phyloP scores from a whole-genome alignment of 2,888 invertebrate genomes.

The Tetranychus truncatus region DNA sequence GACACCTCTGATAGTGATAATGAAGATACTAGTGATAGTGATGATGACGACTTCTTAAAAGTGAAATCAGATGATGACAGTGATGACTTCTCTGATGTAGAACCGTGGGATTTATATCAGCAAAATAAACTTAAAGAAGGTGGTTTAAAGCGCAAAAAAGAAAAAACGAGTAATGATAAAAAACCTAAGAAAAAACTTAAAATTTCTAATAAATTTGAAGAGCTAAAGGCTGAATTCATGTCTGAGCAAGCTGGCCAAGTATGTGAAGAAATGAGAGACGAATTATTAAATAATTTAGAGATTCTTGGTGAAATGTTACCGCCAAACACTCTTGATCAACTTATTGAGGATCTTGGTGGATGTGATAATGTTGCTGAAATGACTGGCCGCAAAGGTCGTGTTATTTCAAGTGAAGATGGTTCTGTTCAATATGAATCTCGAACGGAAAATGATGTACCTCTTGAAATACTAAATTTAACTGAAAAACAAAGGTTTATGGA shows the following conservation, averaged over 20 bases:
- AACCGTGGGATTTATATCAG: slow-evolving; percentile 32
- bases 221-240: slow-evolving; percentile 11
- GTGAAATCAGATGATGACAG: slow-evolving; percentile 37
- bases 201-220: slow-evolving; percentile 9
- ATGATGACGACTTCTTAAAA: slow-evolving; percentile 35
- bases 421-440: slow-evolving; percentile 82
- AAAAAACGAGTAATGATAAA: slow-evolving; percentile 10
- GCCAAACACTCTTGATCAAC: slow-evolving; percentile 90
- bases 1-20: slow-evolving; percentile 36
- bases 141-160: slow-evolving; percentile 13
- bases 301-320: slow-evolving; percentile 67
- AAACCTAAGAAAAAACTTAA: background rate
- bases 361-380: slow-evolving; percentile 97
- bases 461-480: slow-evolving; percentile 89
- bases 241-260: slow-evolving; percentile 22
- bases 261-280: slow-evolving; percentile 55
- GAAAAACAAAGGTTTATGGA: slow-evolving; percentile 77
- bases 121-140: slow-evolving; percentile 26
- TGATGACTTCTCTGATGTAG: slow-evolving; percentile 21
- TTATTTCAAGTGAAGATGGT: slow-evolving; percentile 68
- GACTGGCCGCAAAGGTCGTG: slow-evolving; percentile 79
- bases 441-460: slow-evolving; percentile 79
- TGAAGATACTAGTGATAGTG: slow-evolving; percentile 28
- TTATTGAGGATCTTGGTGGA: slow-evolving; percentile 93
- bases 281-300: slow-evolving; percentile 66